These are phyloP conservation scores for Chrysina gloriosa DNA, from an alignment of 2,888 invertebrate species.

Conservation along the genomic window DNA sequence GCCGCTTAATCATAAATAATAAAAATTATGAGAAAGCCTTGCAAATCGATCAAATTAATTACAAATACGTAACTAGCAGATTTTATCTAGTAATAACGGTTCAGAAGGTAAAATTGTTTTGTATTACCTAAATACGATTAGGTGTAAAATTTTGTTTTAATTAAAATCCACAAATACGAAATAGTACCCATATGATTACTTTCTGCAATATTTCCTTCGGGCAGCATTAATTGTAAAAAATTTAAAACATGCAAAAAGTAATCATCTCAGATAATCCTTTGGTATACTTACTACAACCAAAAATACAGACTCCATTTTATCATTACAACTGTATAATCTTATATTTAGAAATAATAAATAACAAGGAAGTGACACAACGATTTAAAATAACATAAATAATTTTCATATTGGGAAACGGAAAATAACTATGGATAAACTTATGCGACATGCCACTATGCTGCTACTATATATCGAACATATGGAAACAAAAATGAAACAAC, in stretches of 20 bases:
- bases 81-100: slow-evolving; percentile 3
- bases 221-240: not conserved
- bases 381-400: slow-evolving; percentile 25
- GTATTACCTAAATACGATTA: too few relatives aligned
- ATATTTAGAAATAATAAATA: slow-evolving; percentile 20
- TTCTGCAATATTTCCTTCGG: slow-evolving; percentile 5
- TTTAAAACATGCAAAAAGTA: slow-evolving; percentile 23
- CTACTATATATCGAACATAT: slow-evolving; percentile 36
- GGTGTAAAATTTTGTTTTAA: slow-evolving; percentile 6
- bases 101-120: not conserved
- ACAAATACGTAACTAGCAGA: slow-evolving; percentile 30
- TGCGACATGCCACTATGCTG: slow-evolving; percentile 41
- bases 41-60: slow-evolving; percentile 30
- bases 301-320: slow-evolving; percentile 38
- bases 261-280: slow-evolving; percentile 28
- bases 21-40: slow-evolving; percentile 33
- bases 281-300: slow-evolving; percentile 40
- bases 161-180: slow-evolving; percentile 7
- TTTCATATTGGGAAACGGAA: slow-evolving; percentile 18
- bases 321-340: slow-evolving; percentile 12
- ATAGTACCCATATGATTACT: slow-evolving; percentile 15
- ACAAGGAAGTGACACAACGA: slow-evolving; percentile 7
- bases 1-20: slow-evolving; percentile 21
- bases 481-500: slow-evolving; percentile 39
- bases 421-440: slow-evolving; percentile 36